Evolutionary conservation across 2,113 vertebrate species (phyloP).

Genomic region (Centropus unirufus): DNA sequence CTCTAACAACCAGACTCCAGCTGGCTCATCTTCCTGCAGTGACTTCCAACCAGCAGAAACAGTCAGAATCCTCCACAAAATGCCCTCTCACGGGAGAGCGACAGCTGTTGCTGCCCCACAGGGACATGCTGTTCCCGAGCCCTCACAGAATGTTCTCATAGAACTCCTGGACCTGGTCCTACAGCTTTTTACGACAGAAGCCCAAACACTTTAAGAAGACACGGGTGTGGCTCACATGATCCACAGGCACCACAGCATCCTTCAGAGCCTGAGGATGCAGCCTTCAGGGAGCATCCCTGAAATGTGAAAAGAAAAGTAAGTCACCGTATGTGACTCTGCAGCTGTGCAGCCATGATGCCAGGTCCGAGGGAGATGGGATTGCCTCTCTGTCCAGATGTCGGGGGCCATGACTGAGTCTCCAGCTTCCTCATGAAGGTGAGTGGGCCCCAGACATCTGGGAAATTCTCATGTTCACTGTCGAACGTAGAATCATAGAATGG

Average conservation of each 20-base stretch:
- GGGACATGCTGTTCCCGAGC: background rate
- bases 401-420: background rate
- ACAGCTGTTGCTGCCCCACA: background rate
- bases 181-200: background rate
- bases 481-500: background rate
- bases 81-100: fast-evolving
- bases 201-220: background rate
- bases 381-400: background rate
- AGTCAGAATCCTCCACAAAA: background rate
- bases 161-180: background rate
- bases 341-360: background rate
- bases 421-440: background rate
- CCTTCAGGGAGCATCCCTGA: background rate
- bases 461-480: background rate
- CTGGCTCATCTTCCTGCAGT: background rate
- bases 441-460: background rate
- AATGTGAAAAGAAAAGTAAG: background rate
- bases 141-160: background rate
- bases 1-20: background rate
- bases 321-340: background rate
- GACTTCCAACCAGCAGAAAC: background rate
- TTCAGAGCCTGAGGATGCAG: background rate
- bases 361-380: background rate
- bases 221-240: background rate
- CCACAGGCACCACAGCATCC: background rate